Percentiles rank a stretch among this genome's conserved stretches.
Evolutionary conservation across 2,888 invertebrate genomes (phyloP).

Genomic region (Bedellia somnulentella): DNA sequence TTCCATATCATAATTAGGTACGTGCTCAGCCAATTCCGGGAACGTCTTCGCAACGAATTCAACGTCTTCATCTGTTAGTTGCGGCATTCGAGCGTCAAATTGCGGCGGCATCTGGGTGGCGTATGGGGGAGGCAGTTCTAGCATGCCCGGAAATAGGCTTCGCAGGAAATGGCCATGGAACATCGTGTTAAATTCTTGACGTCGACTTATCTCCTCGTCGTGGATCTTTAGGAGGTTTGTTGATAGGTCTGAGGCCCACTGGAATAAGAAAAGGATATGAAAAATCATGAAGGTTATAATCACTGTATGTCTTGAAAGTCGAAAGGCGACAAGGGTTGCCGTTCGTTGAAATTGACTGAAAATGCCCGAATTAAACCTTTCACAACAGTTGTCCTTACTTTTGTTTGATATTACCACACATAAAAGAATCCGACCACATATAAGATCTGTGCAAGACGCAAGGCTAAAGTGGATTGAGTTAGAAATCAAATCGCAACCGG

Average conservation of each 20-base stretch:
- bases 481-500: too few relatives aligned
- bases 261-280: too few relatives aligned
- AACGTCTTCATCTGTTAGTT: slow-evolving; percentile 63
- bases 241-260: slow-evolving; percentile 85
- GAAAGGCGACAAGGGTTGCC: not conserved
- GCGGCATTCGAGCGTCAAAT: slow-evolving; percentile 75
- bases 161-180: slow-evolving; percentile 86
- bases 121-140: slow-evolving; percentile 81
- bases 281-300: not conserved
- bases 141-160: slow-evolving; percentile 87
- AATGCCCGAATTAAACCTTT: too few relatives aligned
- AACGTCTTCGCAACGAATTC: slow-evolving; percentile 65
- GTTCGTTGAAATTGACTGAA: too few relatives aligned
- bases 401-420: too few relatives aligned
- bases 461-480: too few relatives aligned
- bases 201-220: slow-evolving; percentile 76
- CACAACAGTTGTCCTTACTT: too few relatives aligned
- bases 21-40: slow-evolving; percentile 67
- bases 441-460: too few relatives aligned
- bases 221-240: slow-evolving; percentile 78
- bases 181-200: slow-evolving; percentile 75
- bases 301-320: not conserved
- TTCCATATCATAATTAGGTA: slow-evolving; percentile 70
- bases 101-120: slow-evolving; percentile 76
- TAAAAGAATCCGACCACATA: too few relatives aligned